A percentile compares a stretch with the other conserved stretches of the same genome.
Conservation (phyloP, 1,140 invertebrate species). For the Colletes gigas region DNA sequence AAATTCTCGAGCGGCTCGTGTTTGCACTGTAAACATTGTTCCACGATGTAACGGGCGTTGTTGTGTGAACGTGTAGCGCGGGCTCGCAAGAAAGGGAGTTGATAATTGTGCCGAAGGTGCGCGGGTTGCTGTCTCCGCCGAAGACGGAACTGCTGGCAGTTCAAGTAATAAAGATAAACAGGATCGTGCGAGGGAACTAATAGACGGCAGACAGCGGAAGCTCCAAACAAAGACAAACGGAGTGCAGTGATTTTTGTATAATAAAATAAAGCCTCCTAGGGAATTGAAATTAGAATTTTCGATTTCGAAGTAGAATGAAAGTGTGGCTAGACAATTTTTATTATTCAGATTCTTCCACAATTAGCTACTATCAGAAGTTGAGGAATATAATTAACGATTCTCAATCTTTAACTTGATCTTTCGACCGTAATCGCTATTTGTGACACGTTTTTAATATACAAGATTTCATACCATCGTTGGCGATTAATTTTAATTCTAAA, state of each 20-base stretch:
- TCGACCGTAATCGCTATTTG: too few species aligned
- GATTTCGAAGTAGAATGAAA: too few species aligned
- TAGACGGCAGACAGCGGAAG: constrained; percentile 7
- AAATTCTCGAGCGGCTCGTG: constrained; percentile 71
- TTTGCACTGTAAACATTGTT: constrained; percentile 73
- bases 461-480: too few species aligned
- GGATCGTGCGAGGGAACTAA: constrained; percentile 50
- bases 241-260: not conserved
- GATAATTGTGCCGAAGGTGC: constrained; percentile 55
- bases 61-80: constrained; percentile 23
- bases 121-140: constrained; percentile 14
- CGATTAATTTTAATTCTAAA: too few species aligned
- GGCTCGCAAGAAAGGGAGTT: constrained; percentile 33
- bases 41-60: constrained; percentile 57
- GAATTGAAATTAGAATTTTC: not conserved
- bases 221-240: not conserved
- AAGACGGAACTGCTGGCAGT: constrained; percentile 34
- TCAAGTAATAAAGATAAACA: constrained; percentile 70
- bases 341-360: too few species aligned
- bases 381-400: too few species aligned
- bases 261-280: not conserved
- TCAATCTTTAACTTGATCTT: too few species aligned
- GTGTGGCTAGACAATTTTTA: too few species aligned
- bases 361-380: too few species aligned
- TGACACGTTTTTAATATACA: too few species aligned